Evolutionary conservation across 2,113 vertebrate genomes (phyloP), one percentile per base, ranked within the genome.

Genomic region (Aegypius monachus): DNA sequence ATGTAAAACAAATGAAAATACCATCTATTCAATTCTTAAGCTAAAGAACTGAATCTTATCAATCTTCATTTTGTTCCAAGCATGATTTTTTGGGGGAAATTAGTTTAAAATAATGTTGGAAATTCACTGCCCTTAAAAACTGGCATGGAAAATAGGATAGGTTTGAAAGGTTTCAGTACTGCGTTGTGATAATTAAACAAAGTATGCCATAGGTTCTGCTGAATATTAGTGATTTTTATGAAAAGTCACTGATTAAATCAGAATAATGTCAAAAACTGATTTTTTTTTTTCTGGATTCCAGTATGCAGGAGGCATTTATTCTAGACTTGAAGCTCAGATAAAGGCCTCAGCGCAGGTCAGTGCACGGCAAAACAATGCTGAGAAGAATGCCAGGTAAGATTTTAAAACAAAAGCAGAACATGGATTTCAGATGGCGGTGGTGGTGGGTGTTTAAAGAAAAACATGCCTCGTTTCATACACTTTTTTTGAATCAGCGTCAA

Each of bases 221-320:
- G 42, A 55, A 50, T 66, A 45, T 29, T 77, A 43, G 19, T 36
- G 32, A 20, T 16, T 74, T 62, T 70, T 61, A 29, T 91, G 32
- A 40, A 27, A 78, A 56, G n/a, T 43, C 21, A 38, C 16, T 40
- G 9, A 67, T 95, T 34, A 45, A 38, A 65, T 17, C 45, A 20
- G 86, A 90, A 77, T 88, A 18, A 71, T 45, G 29, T 78, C 74
- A 83, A 80, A 75, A 56, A 13, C 65, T 36, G 36, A 8, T 95
- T 40, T 45, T 58, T 58, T n/a, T 21, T 50, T 43, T 81, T 71
- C 73, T 95, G 65, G 20, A 36, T 92, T 97, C 23, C 86, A 99
- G 99, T 99, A 98, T 86, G 98, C 99, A 80, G 99, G 98, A 78
- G 98, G 99, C 58, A 99, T 99, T 98, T 99, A 99, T 97, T 98